Base-by-base conservation (phyloP, 2,113 vertebrate genomes). In the Stictonetta naevosa region DNA sequence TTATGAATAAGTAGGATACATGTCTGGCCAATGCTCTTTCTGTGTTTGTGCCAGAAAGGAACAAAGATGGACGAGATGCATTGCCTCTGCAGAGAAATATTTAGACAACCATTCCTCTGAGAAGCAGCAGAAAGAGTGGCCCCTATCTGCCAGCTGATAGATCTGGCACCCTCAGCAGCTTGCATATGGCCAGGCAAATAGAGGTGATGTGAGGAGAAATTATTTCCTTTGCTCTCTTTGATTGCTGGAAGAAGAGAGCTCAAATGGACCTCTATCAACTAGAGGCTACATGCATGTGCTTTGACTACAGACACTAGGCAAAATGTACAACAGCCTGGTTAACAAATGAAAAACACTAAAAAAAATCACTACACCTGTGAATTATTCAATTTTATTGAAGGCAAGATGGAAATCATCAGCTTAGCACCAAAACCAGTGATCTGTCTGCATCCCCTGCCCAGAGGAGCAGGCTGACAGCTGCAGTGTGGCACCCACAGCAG, bases 361-460 rank as follows among this genome's bases (percentile, higher is more conserved):
- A 69, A 69, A 69, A 7, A 2, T 44, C 2, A 3, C 80, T 90
- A 58, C 1, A 4, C n/a, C 29, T 62, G 22, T 68, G 63, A 93
- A 68, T 4, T 2, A 5, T 33, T 77, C 58, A n/a, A 21, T 53
- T 88, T 68, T 63, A 18, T 17, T 29, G 40, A 84, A 69, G 36
- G 46, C 26, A 86, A 81, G 50, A 74, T 66, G 55, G 36, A 84
- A 90, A 73, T 80, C 28, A 69, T 58, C 53, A 69, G 48, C 0
- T 0, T 33, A 64, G 53, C 10, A 2, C 22, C 18, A 29, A 53
- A 91, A 90, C 26, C 42, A 48, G 44, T 20, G 62, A 62, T 42
- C 82, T 66, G 63, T n/a, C 40, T 31, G 55, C 16, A 83, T 25
- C 18, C 12, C 3, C 1, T 0, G 0, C 82, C 48, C 62, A 60